Evolutionary conservation across 2,797 vertebrate genomes (phyloP), one percentile per base, ranked within the genome.

Genomic region (Poeciliopsis presidionis): DNA sequence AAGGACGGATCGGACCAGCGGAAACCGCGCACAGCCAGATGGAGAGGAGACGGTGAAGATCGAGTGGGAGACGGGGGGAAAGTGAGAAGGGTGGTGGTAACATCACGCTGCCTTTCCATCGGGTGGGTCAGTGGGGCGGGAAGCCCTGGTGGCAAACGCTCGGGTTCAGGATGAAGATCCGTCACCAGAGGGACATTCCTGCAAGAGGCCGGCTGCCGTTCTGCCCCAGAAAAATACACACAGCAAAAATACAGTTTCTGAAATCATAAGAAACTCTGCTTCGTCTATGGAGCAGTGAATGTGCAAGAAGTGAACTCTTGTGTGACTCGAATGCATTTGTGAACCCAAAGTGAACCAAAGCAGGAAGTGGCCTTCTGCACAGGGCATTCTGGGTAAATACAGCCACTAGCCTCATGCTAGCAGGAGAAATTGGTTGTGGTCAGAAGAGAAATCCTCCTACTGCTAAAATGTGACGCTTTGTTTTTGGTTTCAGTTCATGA

Each of bases 81-180:
- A 76, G 63, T 4, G 41, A 80, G 83, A 74, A 86, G 69, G 81
- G 82, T 39, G 39, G 41, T 63, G 81, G 88, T 93, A 81, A 92
- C 92, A 93, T 95, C 93, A 71, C 86, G 83, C 90, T 89, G 51
- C 91, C 87, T 83, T 87, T 90, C 87, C 80, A 65, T 65, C 74
- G 55, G 82, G 89, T 94, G 82, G 93, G 89, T 94, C 91, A 95
- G 80, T 91, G 86, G 91, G 90, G 90, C 86, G 90, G 90, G 81
- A 90, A 86, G 76, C 84, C 77, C 80, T 84, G 53, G 67, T 88
- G 83, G 74, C 43, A 59, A 45, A 77, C 72, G 78, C 49, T 61
- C 13, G 70, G 30, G 33, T 67, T 78, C 33, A 81, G 12, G 57
- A 45, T 53, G 63, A 82, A 82, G 57, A 51, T 67, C 20, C 57